These are phyloP conservation scores for Crenuchus spilurus DNA, from an alignment of 2,797 vertebrate genomes.

Conservation along the genomic window DNA sequence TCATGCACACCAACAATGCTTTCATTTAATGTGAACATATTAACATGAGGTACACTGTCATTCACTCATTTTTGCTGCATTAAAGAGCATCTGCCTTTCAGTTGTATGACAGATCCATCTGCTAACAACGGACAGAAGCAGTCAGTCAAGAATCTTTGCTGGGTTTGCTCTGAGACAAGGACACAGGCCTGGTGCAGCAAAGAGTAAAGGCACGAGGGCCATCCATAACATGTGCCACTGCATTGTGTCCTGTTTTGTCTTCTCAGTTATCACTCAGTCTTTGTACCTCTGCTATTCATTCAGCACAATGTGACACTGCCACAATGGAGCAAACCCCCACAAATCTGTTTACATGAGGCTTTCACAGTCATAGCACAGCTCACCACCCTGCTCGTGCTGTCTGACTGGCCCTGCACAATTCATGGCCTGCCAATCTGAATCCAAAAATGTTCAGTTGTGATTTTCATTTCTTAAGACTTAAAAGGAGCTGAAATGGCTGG, in stretches of 20 bases:
- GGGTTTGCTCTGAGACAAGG: not conserved
- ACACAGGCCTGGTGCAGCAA: slow-evolving; percentile 20
- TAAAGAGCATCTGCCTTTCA: not conserved
- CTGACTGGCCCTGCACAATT: not conserved
- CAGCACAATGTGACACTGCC: slow-evolving; percentile 63
- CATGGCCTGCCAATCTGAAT: not conserved
- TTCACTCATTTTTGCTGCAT: not conserved
- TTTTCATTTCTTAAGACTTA: not conserved
- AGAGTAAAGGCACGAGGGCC: slow-evolving; percentile 63
- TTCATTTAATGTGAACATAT: too few relatives aligned
- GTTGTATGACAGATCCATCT: not conserved
- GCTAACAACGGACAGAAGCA: not conserved
- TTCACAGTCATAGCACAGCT: slow-evolving; percentile 48
- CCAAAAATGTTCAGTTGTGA: not conserved
- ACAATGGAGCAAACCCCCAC: slow-evolving; percentile 55
- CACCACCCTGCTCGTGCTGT: not conserved
- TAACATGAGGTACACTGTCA: not conserved
- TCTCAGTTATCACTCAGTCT: slow-evolving; percentile 64
- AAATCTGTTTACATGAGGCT: slow-evolving; percentile 69
- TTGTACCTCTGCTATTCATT: slow-evolving; percentile 67
- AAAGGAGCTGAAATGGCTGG: not conserved
- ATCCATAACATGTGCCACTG: slow-evolving; percentile 67
- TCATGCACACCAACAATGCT: too few relatives aligned
- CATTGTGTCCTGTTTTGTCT: slow-evolving; percentile 69
- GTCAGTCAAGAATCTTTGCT: not conserved